A percentile compares a stretch with the other conserved stretches of the same genome.
Evolutionary conservation across 2,888 invertebrate species (phyloP).

Genomic region (Ophion ventricosus): DNA sequence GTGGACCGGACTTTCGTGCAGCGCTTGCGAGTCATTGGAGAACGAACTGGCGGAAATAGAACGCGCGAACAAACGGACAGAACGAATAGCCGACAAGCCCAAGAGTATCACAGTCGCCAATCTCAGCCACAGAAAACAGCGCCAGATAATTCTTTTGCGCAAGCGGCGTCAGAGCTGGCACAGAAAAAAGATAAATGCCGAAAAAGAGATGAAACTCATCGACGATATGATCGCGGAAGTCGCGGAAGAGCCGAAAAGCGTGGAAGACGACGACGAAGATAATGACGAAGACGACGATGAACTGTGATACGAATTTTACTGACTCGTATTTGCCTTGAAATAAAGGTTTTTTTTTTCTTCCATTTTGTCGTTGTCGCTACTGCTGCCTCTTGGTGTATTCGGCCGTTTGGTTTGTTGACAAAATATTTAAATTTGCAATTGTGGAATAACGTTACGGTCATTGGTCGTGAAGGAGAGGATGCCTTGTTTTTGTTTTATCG

Average conservation of each 20-base stretch:
- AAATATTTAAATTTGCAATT: not conserved
- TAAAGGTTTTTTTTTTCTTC: not conserved
- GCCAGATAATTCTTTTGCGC: conserved; percentile 47
- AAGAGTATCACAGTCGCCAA: conserved; percentile 18
- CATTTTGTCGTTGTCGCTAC: not conserved
- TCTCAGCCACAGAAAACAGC: conserved; percentile 56
- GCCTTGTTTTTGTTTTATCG: too few species aligned
- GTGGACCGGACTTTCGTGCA: conserved; percentile 28
- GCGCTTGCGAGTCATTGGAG: conserved; percentile 35
- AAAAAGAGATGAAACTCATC: conserved; percentile 48
- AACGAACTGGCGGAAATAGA: conserved; percentile 4
- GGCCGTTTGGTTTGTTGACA: too few species aligned
- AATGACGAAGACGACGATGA: conserved; percentile 49
- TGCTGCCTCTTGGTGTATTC: too few species aligned
- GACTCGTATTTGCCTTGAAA: not conserved
- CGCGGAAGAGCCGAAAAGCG: conserved; percentile 40
- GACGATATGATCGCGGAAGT: conserved; percentile 49
- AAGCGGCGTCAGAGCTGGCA: conserved; percentile 38
- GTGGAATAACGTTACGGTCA: not conserved
- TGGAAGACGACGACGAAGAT: conserved; percentile 20
- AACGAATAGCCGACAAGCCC: not conserved
- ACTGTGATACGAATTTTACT: not conserved
- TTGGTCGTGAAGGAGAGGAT: not conserved
- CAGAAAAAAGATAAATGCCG: conserved; percentile 42
- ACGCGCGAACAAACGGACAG: not conserved